A percentile compares a stretch with the other conserved stretches of the same genome.
These are phyloP conservation scores for Haliclona indistincta DNA, from an alignment of 37 sponge, comb jelly and placozoan species.

Conservation along the genomic window DNA sequence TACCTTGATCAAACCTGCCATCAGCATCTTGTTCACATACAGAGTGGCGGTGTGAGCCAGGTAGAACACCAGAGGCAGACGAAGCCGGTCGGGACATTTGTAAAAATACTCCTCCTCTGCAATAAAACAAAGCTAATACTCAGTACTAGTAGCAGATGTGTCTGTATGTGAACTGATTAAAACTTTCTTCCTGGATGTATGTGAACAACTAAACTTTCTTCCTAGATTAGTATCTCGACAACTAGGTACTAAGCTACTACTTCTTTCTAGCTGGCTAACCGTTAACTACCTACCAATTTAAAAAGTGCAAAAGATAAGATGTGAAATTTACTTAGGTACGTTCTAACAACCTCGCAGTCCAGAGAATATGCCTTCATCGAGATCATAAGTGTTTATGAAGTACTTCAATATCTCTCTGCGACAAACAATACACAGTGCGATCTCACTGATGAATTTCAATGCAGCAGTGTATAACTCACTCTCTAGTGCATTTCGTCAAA, in stretches of 20 bases:
- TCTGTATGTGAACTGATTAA: too few relatives aligned
- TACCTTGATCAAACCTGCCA: constrained; percentile 67
- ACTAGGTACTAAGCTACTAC: too few relatives aligned
- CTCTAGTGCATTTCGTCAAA: constrained; percentile 29
- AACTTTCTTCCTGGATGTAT: too few relatives aligned
- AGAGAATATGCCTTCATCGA: constrained; percentile 74
- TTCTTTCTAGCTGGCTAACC: too few relatives aligned
- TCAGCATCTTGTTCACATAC: constrained; percentile 79
- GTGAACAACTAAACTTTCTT: too few relatives aligned
- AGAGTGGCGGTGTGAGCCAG: constrained; percentile 73
- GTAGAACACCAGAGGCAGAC: constrained; percentile 80
- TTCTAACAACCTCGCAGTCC: constrained; percentile 72
- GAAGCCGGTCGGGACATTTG: constrained; percentile 73
- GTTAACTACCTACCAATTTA: too few relatives aligned
- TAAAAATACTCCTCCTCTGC: constrained; percentile 62
- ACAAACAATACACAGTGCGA: background rate
- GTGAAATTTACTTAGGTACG: too few relatives aligned
- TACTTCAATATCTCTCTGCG: constrained; percentile 74
- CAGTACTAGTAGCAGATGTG: too few relatives aligned
- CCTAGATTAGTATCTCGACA: too few relatives aligned
- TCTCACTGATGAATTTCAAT: background rate
- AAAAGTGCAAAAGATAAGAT: too few relatives aligned
- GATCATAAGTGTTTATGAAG: constrained; percentile 79
- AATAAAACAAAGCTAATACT: background rate
- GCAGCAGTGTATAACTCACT: constrained; percentile 1